Percentiles rank a stretch among this genome's conserved stretches.
Conservation (phyloP, 2,797 vertebrate species). For the Microctenopoma lineatum region DNA sequence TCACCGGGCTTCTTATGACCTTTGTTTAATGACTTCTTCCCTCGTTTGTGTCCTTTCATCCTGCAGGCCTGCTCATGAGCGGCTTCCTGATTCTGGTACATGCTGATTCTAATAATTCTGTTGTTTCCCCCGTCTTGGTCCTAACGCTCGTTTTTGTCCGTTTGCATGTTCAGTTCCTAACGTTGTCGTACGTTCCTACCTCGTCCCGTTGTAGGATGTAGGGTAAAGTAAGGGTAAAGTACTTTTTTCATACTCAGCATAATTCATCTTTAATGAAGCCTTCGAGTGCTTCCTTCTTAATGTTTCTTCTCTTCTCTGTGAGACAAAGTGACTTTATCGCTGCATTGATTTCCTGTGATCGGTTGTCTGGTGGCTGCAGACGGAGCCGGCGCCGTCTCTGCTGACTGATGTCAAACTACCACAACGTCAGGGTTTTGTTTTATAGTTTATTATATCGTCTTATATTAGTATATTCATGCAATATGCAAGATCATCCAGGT, state of each 20-base stretch:
- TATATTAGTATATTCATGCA: no score
- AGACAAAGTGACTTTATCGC: constrained; percentile 24
- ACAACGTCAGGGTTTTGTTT: background rate
- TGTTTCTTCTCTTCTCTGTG: constrained; percentile 7
- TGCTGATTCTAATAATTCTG: no score
- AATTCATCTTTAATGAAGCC: constrained; percentile 44
- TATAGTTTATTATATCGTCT: no score
- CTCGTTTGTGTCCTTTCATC: no score
- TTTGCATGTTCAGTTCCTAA: no score
- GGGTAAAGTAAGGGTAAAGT: constrained; percentile 30
- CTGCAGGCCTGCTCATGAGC: no score
- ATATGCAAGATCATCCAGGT: no score
- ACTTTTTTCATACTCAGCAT: constrained; percentile 26
- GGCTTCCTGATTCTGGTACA: no score
- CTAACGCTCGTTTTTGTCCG: no score
- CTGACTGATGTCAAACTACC: constrained; percentile 56
- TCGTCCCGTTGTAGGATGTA: background rate
- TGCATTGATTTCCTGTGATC: constrained; percentile 50
- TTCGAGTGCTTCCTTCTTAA: constrained; percentile 16
- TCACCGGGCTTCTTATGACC: no score
- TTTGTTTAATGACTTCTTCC: no score
- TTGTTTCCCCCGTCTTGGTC: no score
- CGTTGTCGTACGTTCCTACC: background rate
- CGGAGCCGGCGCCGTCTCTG: constrained; percentile 48
- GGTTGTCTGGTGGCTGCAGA: constrained; percentile 35